Evolutionary conservation across 2,113 vertebrate genomes (phyloP).

Genomic region (Centropus unirufus): DNA sequence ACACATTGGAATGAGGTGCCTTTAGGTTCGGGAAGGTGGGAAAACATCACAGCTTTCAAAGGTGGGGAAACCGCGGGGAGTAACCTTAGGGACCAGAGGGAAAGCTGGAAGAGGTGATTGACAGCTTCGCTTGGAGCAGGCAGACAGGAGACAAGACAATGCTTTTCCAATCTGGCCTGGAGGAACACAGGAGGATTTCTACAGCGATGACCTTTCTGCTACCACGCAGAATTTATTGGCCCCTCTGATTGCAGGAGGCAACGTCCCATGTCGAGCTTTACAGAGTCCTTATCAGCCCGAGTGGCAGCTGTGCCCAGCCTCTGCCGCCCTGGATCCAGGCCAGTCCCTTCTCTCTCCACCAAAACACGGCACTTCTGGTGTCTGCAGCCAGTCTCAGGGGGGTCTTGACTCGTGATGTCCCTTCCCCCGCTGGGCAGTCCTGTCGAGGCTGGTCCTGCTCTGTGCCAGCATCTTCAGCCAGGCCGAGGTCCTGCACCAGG

Average conservation of each 20-base stretch:
- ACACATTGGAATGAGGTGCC: too few species aligned
- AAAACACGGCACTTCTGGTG: accelerated
- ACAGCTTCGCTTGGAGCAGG: too few species aligned
- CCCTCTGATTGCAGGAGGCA: slow-evolving; percentile 43
- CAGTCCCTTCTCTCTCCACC: neutral
- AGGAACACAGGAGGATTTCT: neutral
- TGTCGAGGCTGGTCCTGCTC: neutral
- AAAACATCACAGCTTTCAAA: too few species aligned
- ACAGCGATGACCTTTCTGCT: neutral
- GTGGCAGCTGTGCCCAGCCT: neutral
- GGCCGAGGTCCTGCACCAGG: too few species aligned
- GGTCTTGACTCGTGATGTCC: neutral
- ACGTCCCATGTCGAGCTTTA: neutral
- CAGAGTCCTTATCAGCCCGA: slow-evolving; percentile 37
- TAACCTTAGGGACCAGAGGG: too few species aligned
- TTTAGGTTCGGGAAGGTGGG: too few species aligned
- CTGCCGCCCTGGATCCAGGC: neutral
- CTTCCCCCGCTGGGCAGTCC: neutral
- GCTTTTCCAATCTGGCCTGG: too few species aligned
- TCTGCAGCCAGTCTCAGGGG: accelerated
- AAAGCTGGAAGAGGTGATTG: too few species aligned
- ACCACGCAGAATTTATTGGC: neutral
- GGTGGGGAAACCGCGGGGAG: too few species aligned
- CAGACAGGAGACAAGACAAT: too few species aligned
- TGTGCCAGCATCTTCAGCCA: neutral